Conservation (phyloP, 2,797 vertebrate species). For the Gallinago stenura region DNA sequence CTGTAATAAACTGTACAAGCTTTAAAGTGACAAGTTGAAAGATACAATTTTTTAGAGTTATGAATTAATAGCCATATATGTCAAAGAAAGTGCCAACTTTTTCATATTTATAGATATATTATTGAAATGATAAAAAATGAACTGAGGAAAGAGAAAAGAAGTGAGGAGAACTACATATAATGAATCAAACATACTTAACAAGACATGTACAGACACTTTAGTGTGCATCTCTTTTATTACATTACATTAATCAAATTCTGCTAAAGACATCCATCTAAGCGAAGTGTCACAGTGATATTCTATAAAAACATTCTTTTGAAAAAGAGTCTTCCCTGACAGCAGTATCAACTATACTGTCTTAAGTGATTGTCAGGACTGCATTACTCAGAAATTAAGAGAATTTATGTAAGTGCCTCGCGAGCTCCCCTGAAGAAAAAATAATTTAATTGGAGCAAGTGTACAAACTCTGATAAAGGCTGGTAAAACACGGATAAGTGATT, state of each 20-base stretch:
- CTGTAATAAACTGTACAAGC: constrained; percentile 82
- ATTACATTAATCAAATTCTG: constrained; percentile 91
- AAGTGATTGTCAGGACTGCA: constrained; percentile 86
- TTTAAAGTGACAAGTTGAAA: constrained; percentile 85
- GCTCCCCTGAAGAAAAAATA: constrained; percentile 86
- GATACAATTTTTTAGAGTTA: constrained; percentile 85
- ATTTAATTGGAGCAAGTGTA: constrained; percentile 89
- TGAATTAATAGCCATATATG: constrained; percentile 85
- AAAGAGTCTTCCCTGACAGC: constrained; percentile 83
- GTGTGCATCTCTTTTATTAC: constrained; percentile 90
- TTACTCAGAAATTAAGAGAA: constrained; percentile 91
- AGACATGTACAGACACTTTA: constrained; percentile 88
- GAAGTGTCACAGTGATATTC: constrained; percentile 85
- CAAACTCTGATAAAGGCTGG: constrained; percentile 86
- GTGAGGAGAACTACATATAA: constrained; percentile 83
- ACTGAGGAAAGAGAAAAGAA: constrained; percentile 81
- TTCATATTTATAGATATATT: constrained; percentile 88
- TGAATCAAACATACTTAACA: constrained; percentile 90
- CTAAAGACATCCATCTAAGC: constrained; percentile 85
- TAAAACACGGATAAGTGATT: constrained; percentile 85
- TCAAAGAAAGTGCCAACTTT: constrained; percentile 86
- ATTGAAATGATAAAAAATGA: constrained; percentile 88
- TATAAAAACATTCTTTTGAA: constrained; percentile 82
- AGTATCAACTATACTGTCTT: constrained; percentile 86
- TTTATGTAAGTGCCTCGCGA: constrained; percentile 84